Evolutionary conservation across 2,113 vertebrate species (phyloP).

Genomic region (Alethe castanea): DNA sequence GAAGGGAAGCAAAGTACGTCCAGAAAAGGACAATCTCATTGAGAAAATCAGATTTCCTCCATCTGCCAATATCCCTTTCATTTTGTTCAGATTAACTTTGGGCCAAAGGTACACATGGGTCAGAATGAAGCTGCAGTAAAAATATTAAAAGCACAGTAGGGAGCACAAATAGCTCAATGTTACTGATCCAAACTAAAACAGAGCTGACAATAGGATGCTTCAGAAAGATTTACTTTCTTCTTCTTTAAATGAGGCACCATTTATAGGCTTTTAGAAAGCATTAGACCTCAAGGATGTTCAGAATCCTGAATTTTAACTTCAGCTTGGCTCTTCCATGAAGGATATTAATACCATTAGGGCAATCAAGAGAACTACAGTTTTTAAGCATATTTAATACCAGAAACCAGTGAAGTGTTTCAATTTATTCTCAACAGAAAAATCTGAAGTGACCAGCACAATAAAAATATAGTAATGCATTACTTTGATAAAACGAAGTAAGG

Average conservation of each 20-base stretch:
- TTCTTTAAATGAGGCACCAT: background rate
- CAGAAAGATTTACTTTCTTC: background rate
- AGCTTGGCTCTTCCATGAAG: background rate
- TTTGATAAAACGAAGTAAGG: constrained; percentile 22
- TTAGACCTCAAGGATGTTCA: background rate
- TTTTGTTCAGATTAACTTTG: background rate
- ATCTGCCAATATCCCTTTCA: background rate
- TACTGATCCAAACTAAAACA: background rate
- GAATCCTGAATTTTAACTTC: background rate
- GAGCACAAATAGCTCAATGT: background rate
- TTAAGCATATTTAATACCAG: background rate
- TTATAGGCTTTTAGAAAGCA: background rate
- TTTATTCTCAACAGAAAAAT: background rate
- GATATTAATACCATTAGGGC: background rate
- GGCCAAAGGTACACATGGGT: background rate
- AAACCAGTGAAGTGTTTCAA: background rate
- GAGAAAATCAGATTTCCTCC: background rate
- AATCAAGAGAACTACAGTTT: background rate
- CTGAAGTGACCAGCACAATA: background rate
- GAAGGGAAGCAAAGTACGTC: background rate
- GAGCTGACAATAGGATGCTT: background rate
- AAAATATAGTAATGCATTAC: background rate
- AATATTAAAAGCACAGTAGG: background rate
- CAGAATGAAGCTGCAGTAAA: background rate
- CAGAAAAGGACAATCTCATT: background rate